Evolutionary conservation across 1,140 invertebrate genomes (phyloP), one percentile per base, ranked within the genome.

Genomic region (Macrosteles quadrilineatus): DNA sequence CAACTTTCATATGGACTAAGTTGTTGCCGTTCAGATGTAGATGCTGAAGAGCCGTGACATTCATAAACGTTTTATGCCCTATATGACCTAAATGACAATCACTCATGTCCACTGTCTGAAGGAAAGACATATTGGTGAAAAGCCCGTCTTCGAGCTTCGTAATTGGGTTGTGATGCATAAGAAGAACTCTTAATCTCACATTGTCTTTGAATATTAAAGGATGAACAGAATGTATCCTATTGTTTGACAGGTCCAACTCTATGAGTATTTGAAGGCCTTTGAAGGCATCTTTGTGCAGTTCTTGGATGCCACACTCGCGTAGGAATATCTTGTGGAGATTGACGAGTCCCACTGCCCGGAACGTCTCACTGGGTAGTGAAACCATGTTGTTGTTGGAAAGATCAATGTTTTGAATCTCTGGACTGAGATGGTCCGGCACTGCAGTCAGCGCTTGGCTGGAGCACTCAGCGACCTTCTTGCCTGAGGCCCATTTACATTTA

Each of bases 241-340:
- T 97, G 68, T 85, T 83, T 0, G 92, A 91, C 53, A 96, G 80
- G 78, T 97, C 92, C 31, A 97, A 80, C 78, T 96, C 93, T 32
- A 96, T 93, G 30, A 96, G 83, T 67, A 96, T 90, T 47, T 84
- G 84, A n/a, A 96, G 83, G 0, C 87, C 87, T 67, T 85, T 86
- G 73, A 96, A 91, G 0, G 93, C 91, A 68, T 88, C 85, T 40
- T 86, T 85, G 74, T 93, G 83, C 14, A 96, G 82, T 1, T 84
- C 82, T 71, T 86, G 81, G 14, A 96, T 86, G 63, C 86, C 85
- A 77, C 92, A 94, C 72, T 90, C 87, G 70, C 82, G 85, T 50
- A 96, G 76, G 73, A 87, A 86, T 2, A 96, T 80, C 77, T 92
- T 93, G 75, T 96, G 94, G 17, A 96, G 79, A 77, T 96, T 93